Percentiles rank a stretch among this genome's conserved stretches.
Conservation (phyloP, 2,113 vertebrate species). For the Ammodytes dubius region DNA sequence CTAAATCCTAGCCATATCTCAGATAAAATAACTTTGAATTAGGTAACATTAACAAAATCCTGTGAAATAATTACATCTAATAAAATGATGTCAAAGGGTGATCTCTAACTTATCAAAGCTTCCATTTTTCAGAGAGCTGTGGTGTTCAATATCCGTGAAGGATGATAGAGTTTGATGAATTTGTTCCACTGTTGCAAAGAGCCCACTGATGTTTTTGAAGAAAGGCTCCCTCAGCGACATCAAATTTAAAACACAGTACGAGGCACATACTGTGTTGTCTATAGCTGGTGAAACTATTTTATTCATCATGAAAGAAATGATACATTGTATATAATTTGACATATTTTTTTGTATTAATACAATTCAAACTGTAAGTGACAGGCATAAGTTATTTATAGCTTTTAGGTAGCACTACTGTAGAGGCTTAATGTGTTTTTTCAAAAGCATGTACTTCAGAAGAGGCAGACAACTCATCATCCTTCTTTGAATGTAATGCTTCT, state of each 20-base stretch:
- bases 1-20: background rate
- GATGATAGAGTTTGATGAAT: background rate
- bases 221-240: background rate
- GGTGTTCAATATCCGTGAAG: background rate
- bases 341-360: background rate
- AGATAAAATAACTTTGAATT: background rate
- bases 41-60: background rate
- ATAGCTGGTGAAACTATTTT: background rate
- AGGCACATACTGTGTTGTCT: background rate
- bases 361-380: background rate
- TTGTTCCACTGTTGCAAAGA: background rate
- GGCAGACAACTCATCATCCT: background rate
- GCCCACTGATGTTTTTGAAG: background rate
- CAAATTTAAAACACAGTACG: background rate
- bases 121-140: background rate
- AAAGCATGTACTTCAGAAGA: background rate
- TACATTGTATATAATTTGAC: background rate
- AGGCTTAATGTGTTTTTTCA: slow-evolving; percentile 9
- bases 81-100: background rate
- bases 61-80: background rate
- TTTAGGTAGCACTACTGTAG: background rate
- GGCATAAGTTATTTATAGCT: background rate
- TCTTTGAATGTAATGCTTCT: background rate
- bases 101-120: background rate
- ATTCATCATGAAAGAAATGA: background rate